Evolutionary conservation across 1,140 invertebrate species (phyloP).

Genomic region (Dufourea novaeangliae): DNA sequence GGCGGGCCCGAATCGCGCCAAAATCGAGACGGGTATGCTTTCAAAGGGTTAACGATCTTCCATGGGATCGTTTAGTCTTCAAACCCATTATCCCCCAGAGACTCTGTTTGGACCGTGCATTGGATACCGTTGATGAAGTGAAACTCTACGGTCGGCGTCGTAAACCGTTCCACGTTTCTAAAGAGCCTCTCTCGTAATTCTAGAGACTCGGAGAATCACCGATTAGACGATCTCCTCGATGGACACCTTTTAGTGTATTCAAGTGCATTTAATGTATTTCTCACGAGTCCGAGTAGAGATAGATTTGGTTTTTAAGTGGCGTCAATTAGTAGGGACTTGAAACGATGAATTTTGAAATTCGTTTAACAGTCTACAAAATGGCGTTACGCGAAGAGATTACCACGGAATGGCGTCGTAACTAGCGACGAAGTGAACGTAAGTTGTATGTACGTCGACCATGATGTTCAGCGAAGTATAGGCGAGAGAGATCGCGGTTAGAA

Average conservation of each 20-base stretch:
- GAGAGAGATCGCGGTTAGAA: not conserved
- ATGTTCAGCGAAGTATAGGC: not conserved
- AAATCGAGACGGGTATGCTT: conserved; percentile 14
- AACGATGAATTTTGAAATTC: conserved; percentile 4
- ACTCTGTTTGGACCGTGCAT: conserved; percentile 24
- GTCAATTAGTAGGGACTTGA: conserved; percentile 15
- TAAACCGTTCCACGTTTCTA: conserved; percentile 37
- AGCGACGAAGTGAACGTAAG: not conserved
- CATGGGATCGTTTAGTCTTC: conserved; percentile 48
- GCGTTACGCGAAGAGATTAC: not conserved
- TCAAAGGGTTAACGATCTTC: conserved; percentile 32
- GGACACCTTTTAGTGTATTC: conserved; percentile 33
- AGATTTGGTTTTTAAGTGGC: conserved; percentile 41
- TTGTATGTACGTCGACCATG: too few relatives aligned
- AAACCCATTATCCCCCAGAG: conserved; percentile 56
- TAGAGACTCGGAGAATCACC: conserved; percentile 21
- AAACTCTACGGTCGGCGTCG: conserved; percentile 50
- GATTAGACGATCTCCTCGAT: conserved; percentile 37
- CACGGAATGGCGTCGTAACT: conserved; percentile 1
- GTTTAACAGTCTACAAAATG: conserved; percentile 2
- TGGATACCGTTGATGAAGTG: conserved; percentile 63
- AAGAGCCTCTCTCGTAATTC: conserved; percentile 57
- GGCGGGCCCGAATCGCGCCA: conserved; percentile 25
- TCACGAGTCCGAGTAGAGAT: not conserved
- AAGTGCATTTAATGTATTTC: not conserved